Conservation (phyloP, 2,888 invertebrate species). For the Idaea aversata region DNA sequence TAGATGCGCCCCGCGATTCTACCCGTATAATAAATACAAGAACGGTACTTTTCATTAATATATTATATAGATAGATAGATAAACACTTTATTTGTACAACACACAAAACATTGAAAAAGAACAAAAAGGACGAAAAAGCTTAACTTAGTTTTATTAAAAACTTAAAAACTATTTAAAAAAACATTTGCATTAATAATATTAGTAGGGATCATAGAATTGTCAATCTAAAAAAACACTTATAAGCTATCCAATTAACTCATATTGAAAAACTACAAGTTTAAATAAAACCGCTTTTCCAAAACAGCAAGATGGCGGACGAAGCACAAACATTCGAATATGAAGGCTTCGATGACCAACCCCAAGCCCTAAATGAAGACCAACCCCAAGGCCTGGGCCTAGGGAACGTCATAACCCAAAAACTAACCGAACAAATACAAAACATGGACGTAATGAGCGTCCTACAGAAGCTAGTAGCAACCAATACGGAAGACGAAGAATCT, state of each 20-base stretch:
- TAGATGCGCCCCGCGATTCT: no score
- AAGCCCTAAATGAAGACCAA: conserved; percentile 12
- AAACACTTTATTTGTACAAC: no score
- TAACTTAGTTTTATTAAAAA: no score
- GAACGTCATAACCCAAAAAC: conserved; percentile 49
- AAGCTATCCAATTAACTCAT: background rate
- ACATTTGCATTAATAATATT: background rate
- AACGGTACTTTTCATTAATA: no score
- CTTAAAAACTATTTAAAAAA: no score
- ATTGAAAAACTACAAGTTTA: conserved; percentile 5
- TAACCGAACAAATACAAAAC: conserved; percentile 57
- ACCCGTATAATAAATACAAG: no score
- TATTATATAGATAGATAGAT: no score
- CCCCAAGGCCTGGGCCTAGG: conserved; percentile 43
- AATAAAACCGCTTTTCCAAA: conserved; percentile 16
- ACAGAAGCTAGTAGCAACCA: conserved; percentile 53
- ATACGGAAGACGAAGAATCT: conserved; percentile 55
- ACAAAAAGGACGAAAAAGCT: no score
- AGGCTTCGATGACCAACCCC: conserved; percentile 33
- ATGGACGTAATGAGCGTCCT: conserved; percentile 58
- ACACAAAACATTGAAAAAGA: no score
- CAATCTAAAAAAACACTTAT: background rate
- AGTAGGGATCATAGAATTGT: background rate
- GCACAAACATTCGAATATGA: conserved; percentile 17
- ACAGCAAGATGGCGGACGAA: conserved; percentile 1